Conservation (phyloP, 2,888 invertebrate species). For the Caenorhabditis becei region DNA sequence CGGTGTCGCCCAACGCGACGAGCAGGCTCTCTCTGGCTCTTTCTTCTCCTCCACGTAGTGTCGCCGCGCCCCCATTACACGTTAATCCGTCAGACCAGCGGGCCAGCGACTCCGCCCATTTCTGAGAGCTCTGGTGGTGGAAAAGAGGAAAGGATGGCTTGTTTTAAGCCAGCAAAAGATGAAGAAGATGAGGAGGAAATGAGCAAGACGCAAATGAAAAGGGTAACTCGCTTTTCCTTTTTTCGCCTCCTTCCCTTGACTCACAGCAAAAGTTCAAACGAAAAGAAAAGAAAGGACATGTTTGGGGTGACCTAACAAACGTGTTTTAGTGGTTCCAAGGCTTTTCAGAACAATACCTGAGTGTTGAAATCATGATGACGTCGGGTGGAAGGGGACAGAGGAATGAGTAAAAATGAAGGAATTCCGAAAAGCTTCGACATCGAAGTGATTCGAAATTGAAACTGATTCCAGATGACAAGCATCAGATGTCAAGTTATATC, state of each 20-base stretch:
- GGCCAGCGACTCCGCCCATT: slow-evolving; percentile 40
- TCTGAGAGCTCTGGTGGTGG: slow-evolving; percentile 38
- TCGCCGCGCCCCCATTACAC: slow-evolving; percentile 62
- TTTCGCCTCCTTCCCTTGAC: slow-evolving; percentile 30
- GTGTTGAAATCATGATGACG: not conserved
- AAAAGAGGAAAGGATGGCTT: slow-evolving; percentile 32
- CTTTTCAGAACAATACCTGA: not conserved
- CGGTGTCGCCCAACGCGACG: slow-evolving; percentile 42
- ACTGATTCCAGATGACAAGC: not conserved
- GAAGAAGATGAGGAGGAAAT: slow-evolving; percentile 51
- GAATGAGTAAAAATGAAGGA: not conserved
- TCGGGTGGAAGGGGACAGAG: not conserved
- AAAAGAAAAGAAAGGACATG: not conserved
- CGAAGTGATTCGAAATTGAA: not conserved
- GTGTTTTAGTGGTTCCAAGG: not conserved
- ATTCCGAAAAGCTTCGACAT: not conserved
- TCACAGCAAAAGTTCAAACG: slow-evolving; percentile 18
- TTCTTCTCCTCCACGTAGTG: slow-evolving; percentile 45
- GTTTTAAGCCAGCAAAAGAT: slow-evolving; percentile 52
- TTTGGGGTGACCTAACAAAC: too few species aligned
- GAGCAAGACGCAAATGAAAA: slow-evolving; percentile 55
- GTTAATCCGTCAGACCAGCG: slow-evolving; percentile 56
- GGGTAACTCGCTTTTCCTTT: slow-evolving; percentile 52
- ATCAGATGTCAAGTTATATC: not conserved
- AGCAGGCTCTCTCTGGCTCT: slow-evolving; percentile 47